Conservation (phyloP, 1,140 invertebrate species). For the Zaprionus taronus region DNA sequence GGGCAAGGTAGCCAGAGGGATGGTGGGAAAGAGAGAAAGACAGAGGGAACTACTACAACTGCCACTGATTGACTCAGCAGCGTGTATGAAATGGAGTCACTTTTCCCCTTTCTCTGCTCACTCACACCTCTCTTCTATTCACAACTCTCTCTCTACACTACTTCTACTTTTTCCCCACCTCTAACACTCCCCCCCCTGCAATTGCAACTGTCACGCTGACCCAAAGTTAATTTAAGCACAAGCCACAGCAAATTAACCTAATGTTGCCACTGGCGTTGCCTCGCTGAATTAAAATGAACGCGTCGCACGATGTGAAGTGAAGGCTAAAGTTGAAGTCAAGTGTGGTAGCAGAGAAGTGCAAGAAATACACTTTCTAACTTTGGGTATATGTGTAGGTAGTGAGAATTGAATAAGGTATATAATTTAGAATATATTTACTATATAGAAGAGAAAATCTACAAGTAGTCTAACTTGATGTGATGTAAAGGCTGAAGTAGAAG, state of each 20-base stretch:
- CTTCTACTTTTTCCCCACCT: background rate
- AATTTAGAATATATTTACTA: background rate
- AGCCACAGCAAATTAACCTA: slow-evolving; percentile 76
- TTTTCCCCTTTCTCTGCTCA: background rate
- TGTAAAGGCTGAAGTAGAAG: background rate
- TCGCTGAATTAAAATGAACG: slow-evolving; percentile 53
- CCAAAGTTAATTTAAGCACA: slow-evolving; percentile 65
- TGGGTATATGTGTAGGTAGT: background rate
- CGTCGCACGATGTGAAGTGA: slow-evolving; percentile 30
- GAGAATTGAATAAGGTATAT: background rate
- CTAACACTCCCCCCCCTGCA: background rate
- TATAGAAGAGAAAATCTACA: too few relatives aligned
- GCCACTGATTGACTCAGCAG: slow-evolving; percentile 54
- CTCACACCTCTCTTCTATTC: too few relatives aligned
- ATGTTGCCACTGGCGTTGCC: slow-evolving; percentile 48
- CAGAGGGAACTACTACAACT: slow-evolving; percentile 16
- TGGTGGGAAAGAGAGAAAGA: background rate
- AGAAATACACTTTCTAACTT: background rate
- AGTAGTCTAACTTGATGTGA: background rate
- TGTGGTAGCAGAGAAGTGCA: too few relatives aligned
- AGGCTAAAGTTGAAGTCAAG: background rate
- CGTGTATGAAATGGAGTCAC: background rate
- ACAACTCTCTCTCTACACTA: background rate
- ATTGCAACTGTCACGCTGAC: slow-evolving; percentile 11
- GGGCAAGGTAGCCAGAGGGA: too few relatives aligned